phyloP scores from a whole-genome alignment of 2,113 vertebrate genomes.

The Melanotaenia duboulayi region DNA sequence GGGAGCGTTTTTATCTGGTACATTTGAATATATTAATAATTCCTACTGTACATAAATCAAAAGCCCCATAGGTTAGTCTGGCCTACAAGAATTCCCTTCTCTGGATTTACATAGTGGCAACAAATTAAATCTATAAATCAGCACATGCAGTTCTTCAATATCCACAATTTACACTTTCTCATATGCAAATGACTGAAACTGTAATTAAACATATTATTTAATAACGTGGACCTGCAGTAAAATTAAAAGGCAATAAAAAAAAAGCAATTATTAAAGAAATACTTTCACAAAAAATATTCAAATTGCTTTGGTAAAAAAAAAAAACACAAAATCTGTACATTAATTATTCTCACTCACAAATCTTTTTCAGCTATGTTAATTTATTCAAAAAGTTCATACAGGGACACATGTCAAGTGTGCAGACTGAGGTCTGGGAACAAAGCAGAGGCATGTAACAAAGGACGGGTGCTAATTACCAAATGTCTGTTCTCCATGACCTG shows the following conservation, averaged over 20 bases:
- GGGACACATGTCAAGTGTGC: conserved; percentile 57
- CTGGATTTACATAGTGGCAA: conserved; percentile 46
- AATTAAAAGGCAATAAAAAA: conserved; percentile 64
- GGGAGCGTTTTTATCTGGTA: conserved; percentile 28
- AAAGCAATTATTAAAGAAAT: conserved; percentile 59
- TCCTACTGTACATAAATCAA: conserved; percentile 48
- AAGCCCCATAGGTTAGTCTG: conserved; percentile 33
- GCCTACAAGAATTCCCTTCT: conserved; percentile 58
- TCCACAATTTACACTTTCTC: conserved; percentile 56
- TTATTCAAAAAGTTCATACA: conserved; percentile 66
- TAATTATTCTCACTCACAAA: conserved; percentile 28
- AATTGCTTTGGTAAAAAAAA: conserved; percentile 40
- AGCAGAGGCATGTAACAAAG: conserved; percentile 35
- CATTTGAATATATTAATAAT: conserved; percentile 44
- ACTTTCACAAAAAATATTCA: conserved; percentile 35
- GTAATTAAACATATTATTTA: conserved; percentile 70
- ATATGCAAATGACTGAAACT: conserved; percentile 67
- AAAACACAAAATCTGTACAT: conserved; percentile 34
- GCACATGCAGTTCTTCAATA: conserved; percentile 43
- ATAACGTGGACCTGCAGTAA: conserved; percentile 47
- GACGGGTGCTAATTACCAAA: conserved; percentile 52
- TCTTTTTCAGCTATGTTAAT: conserved; percentile 44
- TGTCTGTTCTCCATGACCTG: conserved; percentile 38
- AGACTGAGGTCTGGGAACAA: conserved; percentile 51
- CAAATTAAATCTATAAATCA: conserved; percentile 76